Evolutionary conservation across 2,113 vertebrate genomes (phyloP), one percentile per base, ranked within the genome.

Genomic region (Neodon shergylaensis): DNA sequence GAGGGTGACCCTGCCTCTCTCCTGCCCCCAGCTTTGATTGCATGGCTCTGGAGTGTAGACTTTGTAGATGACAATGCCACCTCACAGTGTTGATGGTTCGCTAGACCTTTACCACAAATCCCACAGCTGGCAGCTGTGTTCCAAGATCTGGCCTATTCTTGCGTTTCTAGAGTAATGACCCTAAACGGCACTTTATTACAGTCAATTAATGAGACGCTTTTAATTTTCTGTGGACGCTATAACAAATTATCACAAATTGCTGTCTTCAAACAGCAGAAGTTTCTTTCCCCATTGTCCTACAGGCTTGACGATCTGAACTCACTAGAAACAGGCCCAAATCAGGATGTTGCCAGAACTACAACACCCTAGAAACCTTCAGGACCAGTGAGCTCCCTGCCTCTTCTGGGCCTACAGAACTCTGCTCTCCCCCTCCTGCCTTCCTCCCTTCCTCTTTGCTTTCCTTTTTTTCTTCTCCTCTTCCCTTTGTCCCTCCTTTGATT

Each of bases 101-200:
- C 61, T 31, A 49, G 24, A 36, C 31, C 6, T 96, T 77, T 78
- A n/a, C 47, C 33, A 54, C 39, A 83, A 33, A 84, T 58, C 72
- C 52, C 31, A 61, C 42, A 74, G 63, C 36, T 47, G 14, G 19
- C 47, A 63, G 26, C 42, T 73, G 78, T 21, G 72, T 78, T 21
- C 44, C 13, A 39, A n/a, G 7, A 87, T 42, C 33, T 39, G 16
- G 42, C 31, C 19, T 78, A 16, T 10, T 89, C 47, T 92, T 16
- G 13, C 74, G 36, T 77, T 94, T 92, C 65, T 91, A 88, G 36
- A 79, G 65, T 76, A 49, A 91, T 85, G 70, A 81, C 70, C 21
- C 14, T 74, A 76, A 95, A 58, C 0, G 39, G 39, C 7, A 54
- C 74, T 90, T 49, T 7, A 83, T 72, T 36, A 36, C 9, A 68